phyloP scores from a whole-genome alignment of 2,797 vertebrate species.

The Sebastes itinus region DNA sequence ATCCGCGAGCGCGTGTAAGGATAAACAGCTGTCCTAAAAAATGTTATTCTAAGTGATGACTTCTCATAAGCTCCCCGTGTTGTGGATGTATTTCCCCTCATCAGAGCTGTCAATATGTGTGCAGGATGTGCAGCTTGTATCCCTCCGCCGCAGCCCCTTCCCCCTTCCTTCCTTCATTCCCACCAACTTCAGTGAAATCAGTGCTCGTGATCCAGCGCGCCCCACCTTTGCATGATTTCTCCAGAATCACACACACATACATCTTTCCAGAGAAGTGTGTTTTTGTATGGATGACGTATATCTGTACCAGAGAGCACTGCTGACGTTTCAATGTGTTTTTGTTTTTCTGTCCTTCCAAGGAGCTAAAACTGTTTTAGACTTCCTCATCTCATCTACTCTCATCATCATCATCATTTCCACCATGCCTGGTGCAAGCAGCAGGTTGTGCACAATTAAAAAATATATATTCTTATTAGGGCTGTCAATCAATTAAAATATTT shows the following conservation, averaged over 20 bases:
- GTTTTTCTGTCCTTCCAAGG: not conserved
- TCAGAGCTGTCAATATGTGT: conserved; percentile 44
- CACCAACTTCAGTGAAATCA: conserved; percentile 70
- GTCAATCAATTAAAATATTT: no score
- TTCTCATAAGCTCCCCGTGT: not conserved
- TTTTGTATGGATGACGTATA: not conserved
- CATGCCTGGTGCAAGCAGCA: not conserved
- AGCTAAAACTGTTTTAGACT: not conserved
- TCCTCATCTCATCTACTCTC: not conserved
- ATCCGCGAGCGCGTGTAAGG: not conserved
- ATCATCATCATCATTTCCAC: not conserved
- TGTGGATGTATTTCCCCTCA: not conserved
- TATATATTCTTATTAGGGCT: not conserved
- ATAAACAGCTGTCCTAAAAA: not conserved
- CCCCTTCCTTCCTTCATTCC: conserved; percentile 58
- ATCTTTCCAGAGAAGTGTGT: not conserved
- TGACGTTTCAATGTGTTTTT: not conserved
- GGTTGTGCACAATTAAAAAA: not conserved
- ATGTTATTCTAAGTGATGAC: not conserved
- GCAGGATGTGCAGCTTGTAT: conserved; percentile 59
- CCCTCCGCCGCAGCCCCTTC: conserved; percentile 74
- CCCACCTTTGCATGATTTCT: conserved; percentile 47
- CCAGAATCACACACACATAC: not conserved
- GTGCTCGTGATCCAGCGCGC: conserved; percentile 65
- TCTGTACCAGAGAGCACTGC: not conserved